Evolutionary conservation across 1,140 invertebrate species (phyloP).

Genomic region (Capitella teleta): DNA sequence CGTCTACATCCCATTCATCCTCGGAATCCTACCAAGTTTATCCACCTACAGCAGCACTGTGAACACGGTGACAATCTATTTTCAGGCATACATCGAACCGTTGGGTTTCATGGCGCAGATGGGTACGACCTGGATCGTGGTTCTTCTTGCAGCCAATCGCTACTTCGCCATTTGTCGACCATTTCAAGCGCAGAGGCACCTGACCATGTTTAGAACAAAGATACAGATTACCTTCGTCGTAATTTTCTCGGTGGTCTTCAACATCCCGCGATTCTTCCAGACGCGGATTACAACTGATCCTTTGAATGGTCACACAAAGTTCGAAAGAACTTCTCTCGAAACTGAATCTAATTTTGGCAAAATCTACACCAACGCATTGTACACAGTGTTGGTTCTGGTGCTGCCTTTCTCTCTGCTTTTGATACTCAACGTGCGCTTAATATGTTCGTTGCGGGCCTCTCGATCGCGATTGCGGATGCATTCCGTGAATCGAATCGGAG

Average conservation of each 20-base stretch:
- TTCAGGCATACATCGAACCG: slow-evolving; percentile 7
- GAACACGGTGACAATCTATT: slow-evolving; percentile 1
- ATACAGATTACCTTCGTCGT: slow-evolving; percentile 9
- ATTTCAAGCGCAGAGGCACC: slow-evolving; percentile 4
- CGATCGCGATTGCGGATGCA: background rate
- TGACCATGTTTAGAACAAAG: slow-evolving; percentile 6
- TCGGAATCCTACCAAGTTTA: background rate
- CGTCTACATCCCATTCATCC: background rate
- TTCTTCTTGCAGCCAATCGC: slow-evolving; percentile 12
- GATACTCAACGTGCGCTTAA: slow-evolving; percentile 6
- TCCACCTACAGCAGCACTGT: background rate
- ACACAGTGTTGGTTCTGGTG: slow-evolving; percentile 8
- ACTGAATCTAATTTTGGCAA: slow-evolving; percentile 1
- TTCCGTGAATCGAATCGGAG: background rate
- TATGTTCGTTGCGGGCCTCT: slow-evolving; percentile 3
- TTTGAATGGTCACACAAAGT: background rate
- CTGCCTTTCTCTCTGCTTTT: slow-evolving; percentile 9
- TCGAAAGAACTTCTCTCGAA: background rate
- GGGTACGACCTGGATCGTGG: slow-evolving; percentile 10
- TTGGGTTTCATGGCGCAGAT: slow-evolving; percentile 9
- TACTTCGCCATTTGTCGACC: slow-evolving; percentile 12
- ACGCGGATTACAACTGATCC: slow-evolving; percentile 1
- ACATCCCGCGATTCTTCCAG: slow-evolving; percentile 13
- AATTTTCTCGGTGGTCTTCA: slow-evolving; percentile 8
- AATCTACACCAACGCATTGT: slow-evolving; percentile 9